A percentile compares a stretch with the other conserved stretches of the same genome.
These are phyloP conservation scores for Lasioglossum malachurum DNA, from an alignment of 2,888 invertebrate species.

Conservation along the genomic window DNA sequence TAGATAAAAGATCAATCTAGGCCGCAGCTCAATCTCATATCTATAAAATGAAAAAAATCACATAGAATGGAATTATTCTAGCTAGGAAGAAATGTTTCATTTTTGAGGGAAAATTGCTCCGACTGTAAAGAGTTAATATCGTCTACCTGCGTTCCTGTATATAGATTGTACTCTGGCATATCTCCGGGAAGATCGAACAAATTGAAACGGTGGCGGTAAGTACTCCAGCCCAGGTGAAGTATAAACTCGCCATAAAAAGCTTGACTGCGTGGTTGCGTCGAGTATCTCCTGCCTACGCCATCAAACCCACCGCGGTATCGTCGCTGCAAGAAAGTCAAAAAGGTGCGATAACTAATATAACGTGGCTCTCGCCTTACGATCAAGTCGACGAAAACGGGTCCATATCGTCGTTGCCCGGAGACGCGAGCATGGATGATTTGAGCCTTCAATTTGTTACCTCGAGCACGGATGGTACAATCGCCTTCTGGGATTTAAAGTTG, in stretches of 20 bases:
- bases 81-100: no score
- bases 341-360: conserved; percentile 88
- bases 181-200: conserved; percentile 88
- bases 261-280: conserved; percentile 90
- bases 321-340: conserved; percentile 88
- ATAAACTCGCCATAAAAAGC: conserved; percentile 87
- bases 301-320: conserved; percentile 88
- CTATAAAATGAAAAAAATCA: no score
- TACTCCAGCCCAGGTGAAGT: conserved; percentile 88
- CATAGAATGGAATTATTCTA: no score
- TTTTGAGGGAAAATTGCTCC: no score
- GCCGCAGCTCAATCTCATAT: no score
- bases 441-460: conserved; percentile 89
- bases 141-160: not conserved
- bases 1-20: no score
- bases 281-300: conserved; percentile 86
- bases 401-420: conserved; percentile 84
- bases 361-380: conserved; percentile 89
- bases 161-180: conserved; percentile 90
- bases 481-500: conserved; percentile 90
- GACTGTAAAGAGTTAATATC: not conserved
- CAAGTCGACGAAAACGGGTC: conserved; percentile 87
- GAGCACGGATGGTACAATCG: conserved; percentile 89
- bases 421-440: conserved; percentile 77
- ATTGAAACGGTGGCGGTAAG: conserved; percentile 88